These are phyloP conservation scores for Sandelia bainsii DNA, from an alignment of 2,797 vertebrate genomes.

Conservation along the genomic window DNA sequence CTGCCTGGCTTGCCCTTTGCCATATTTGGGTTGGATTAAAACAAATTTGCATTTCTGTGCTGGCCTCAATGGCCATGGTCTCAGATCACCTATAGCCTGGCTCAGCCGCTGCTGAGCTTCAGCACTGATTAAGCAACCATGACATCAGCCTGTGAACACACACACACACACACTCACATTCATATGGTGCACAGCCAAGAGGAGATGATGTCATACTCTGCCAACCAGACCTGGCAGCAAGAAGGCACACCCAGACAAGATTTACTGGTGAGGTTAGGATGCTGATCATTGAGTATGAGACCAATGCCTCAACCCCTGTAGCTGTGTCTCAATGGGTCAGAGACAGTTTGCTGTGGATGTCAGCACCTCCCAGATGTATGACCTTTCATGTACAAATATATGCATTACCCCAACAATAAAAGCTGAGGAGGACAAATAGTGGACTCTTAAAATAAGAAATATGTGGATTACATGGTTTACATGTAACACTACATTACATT, in stretches of 20 bases:
- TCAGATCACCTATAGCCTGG: conserved; percentile 36
- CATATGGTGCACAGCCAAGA: conserved; percentile 52
- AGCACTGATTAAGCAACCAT: conserved; percentile 68
- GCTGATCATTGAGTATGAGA: conserved; percentile 67
- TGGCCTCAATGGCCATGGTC: conserved; percentile 21
- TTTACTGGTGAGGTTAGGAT: conserved; percentile 73
- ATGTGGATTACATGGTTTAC: too few species aligned
- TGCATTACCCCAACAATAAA: conserved; percentile 51
- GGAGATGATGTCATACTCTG: conserved; percentile 74
- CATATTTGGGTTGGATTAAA: conserved; percentile 48
- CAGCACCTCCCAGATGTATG: conserved; percentile 40
- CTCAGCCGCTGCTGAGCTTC: conserved; percentile 42
- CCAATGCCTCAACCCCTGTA: conserved; percentile 39
- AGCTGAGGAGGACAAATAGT: conserved; percentile 33
- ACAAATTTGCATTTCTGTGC: conserved; percentile 41
- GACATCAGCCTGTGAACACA: conserved; percentile 70
- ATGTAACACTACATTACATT: too few species aligned
- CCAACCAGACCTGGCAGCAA: conserved; percentile 60
- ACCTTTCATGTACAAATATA: conserved; percentile 49
- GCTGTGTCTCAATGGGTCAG: conserved; percentile 48
- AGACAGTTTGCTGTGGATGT: conserved; percentile 38
- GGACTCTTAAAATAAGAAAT: conserved; percentile 67
- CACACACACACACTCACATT: conserved; percentile 33
- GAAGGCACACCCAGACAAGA: conserved; percentile 64
- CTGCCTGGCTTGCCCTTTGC: conserved; percentile 18